Evolutionary conservation across 30 jellyfish, hydroid and myxozoan species (phyloP).

Genomic region (Haliclystus octoradiatus): DNA sequence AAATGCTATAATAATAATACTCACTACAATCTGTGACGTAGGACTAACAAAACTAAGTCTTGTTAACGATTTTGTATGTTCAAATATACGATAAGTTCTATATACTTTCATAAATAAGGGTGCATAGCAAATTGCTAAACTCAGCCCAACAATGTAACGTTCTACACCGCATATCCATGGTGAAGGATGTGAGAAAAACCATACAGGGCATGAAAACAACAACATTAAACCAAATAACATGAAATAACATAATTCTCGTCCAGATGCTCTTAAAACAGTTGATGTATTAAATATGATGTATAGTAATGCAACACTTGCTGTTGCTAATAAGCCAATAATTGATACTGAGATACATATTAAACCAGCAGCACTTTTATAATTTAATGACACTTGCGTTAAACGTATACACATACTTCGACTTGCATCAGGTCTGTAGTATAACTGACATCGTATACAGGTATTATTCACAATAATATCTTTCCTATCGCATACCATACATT

Average conservation of each 20-base stretch:
- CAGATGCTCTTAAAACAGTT: constrained; percentile 16
- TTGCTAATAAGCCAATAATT: constrained; percentile 2
- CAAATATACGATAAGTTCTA: constrained; percentile 35
- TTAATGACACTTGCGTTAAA: neutral
- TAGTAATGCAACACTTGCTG: neutral
- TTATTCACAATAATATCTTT: neutral
- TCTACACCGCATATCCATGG: constrained; percentile 4
- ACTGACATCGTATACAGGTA: neutral
- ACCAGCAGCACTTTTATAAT: constrained; percentile 1
- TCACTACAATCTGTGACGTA: constrained; percentile 18
- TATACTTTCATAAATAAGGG: constrained; percentile 34
- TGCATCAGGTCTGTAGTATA: neutral
- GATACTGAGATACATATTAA: constrained; percentile 1
- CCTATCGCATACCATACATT: neutral
- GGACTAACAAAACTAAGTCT: constrained; percentile 32
- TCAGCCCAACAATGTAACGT: constrained; percentile 19
- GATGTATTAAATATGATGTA: neutral
- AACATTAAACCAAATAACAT: constrained; percentile 17
- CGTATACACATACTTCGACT: neutral
- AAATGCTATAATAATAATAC: neutral
- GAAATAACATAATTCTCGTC: constrained; percentile 33
- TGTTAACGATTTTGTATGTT: constrained; percentile 12
- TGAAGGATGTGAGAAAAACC: constrained; percentile 8
- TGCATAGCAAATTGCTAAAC: constrained; percentile 25
- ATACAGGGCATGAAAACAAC: constrained; percentile 17